A percentile compares a stretch with the other conserved stretches of the same genome.
phyloP scores from a whole-genome alignment of 2,888 invertebrate genomes.

The Amiota minor region DNA sequence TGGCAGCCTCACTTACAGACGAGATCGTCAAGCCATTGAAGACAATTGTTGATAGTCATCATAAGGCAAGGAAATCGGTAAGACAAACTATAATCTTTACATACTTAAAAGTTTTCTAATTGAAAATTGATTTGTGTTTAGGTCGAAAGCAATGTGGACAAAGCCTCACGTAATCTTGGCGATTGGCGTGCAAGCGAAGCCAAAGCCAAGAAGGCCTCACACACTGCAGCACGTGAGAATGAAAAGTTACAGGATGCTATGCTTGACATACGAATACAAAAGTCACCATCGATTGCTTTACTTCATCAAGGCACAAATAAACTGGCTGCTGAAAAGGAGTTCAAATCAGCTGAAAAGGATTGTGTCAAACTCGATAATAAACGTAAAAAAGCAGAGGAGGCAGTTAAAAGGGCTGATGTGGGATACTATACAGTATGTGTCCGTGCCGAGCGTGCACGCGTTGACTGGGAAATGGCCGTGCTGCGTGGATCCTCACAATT shows the following conservation, averaged over 20 bases:
- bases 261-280: constrained; percentile 76
- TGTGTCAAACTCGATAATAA: constrained; percentile 88
- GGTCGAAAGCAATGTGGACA: constrained; percentile 88
- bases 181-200: constrained; percentile 91
- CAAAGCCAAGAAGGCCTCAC: constrained; percentile 92
- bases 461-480: constrained; percentile 94
- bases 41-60: constrained; percentile 80
- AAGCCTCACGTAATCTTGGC: constrained; percentile 84
- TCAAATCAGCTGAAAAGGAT: constrained; percentile 78
- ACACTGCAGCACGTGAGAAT: constrained; percentile 89
- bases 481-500: constrained; percentile 89
- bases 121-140: constrained; percentile 50
- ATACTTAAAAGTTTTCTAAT: neutral
- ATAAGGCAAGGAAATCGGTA: constrained; percentile 82
- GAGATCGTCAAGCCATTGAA: constrained; percentile 93
- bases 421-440: constrained; percentile 95
- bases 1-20: constrained; percentile 85
- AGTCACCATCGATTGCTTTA: constrained; percentile 72
- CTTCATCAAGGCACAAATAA: constrained; percentile 71
- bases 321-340: constrained; percentile 71
- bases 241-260: constrained; percentile 91
- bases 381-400: constrained; percentile 90
- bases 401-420: constrained; percentile 91
- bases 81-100: constrained; percentile 45
- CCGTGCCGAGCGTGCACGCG: constrained; percentile 88